phyloP scores from a whole-genome alignment of 2,888 invertebrate genomes.

The Drepanosiphum platanoidis region DNA sequence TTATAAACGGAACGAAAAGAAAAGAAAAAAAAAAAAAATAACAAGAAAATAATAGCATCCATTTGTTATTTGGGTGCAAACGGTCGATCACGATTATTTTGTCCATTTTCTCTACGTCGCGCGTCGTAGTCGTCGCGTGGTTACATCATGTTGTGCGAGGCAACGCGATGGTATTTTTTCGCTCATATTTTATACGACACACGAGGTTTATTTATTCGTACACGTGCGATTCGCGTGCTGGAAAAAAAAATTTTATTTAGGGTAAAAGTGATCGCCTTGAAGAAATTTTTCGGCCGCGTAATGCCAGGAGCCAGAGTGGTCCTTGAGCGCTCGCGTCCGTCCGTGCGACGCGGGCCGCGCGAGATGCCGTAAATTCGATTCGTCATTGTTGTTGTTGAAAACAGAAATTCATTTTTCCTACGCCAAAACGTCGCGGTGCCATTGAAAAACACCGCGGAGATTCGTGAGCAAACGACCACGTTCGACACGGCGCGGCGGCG shows the following conservation, averaged over 20 bases:
- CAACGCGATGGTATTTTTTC: conserved; percentile 22
- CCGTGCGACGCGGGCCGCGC: background rate
- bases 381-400: conserved; percentile 3
- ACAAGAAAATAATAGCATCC: conserved; percentile 45
- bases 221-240: background rate
- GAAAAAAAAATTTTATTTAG: conserved; percentile 32
- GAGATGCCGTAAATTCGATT: background rate
- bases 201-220: conserved; percentile 15
- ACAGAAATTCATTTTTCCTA: conserved; percentile 16
- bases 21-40: background rate
- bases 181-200: conserved; percentile 26
- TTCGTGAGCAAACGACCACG: background rate
- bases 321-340: conserved; percentile 20
- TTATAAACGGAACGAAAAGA: conserved; percentile 20
- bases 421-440: background rate
- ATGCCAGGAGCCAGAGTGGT: conserved; percentile 34
- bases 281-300: conserved; percentile 44
- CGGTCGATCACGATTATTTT: conserved; percentile 44
- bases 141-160: conserved; percentile 22
- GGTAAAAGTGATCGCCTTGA: conserved; percentile 54
- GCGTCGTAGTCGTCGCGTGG: too few relatives aligned
- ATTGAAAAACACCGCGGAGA: background rate
- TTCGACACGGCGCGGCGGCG: background rate
- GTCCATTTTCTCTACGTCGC: conserved; percentile 11
- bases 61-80: conserved; percentile 44